Percentiles rank a stretch among this genome's conserved stretches.
Evolutionary conservation across 2,888 invertebrate species (phyloP).

Genomic region (Auanema sp.): DNA sequence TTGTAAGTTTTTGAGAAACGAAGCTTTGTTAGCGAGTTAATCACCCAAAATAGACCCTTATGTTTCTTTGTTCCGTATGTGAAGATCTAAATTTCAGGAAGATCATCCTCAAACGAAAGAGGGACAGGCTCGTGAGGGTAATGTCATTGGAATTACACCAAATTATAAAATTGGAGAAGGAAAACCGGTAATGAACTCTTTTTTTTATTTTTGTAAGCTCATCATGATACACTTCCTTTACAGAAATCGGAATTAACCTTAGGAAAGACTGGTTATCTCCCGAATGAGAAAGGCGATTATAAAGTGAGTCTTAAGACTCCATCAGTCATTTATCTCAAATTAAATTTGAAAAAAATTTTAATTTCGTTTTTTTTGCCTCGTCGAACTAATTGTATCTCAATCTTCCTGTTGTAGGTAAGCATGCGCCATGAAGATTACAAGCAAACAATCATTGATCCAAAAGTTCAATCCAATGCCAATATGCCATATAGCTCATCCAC

Average conservation of each 20-base stretch:
- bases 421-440: slow-evolving; percentile 59
- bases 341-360: too few species aligned
- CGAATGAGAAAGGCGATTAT: slow-evolving; percentile 56
- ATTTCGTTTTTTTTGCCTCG: too few species aligned
- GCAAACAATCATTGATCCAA: slow-evolving; percentile 64
- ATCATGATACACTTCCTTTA: slow-evolving; percentile 11
- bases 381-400: too few species aligned
- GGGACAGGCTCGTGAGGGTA: slow-evolving; percentile 38
- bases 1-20: slow-evolving; percentile 19
- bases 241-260: slow-evolving; percentile 38
- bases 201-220: slow-evolving; percentile 4
- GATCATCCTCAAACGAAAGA: slow-evolving; percentile 42
- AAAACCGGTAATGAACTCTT: slow-evolving; percentile 36
- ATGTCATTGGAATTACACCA: slow-evolving; percentile 55
- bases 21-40: too few species aligned
- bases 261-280: slow-evolving; percentile 43
- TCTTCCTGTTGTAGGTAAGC: slow-evolving; percentile 24
- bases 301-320: slow-evolving; percentile 22
- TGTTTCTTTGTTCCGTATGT: too few species aligned
- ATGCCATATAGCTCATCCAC: slow-evolving; percentile 46
- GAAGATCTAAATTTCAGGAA: slow-evolving; percentile 48
- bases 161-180: slow-evolving; percentile 56
- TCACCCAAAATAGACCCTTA: too few species aligned
- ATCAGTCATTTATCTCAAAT: too few species aligned
- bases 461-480: slow-evolving; percentile 58